phyloP scores from a whole-genome alignment of 2,888 invertebrate species.

The Ecliptopera silaceata region DNA sequence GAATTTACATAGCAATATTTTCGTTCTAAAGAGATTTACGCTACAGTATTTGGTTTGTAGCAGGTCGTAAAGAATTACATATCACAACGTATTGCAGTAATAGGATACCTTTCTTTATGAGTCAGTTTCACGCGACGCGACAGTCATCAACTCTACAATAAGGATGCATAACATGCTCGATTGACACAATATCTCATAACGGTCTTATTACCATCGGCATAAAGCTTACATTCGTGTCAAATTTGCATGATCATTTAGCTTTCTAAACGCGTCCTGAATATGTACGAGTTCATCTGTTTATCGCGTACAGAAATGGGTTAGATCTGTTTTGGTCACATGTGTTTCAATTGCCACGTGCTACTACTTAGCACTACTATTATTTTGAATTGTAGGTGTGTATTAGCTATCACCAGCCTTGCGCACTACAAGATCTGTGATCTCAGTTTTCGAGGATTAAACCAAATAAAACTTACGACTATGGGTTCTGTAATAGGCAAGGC shows the following conservation, averaged over 20 bases:
- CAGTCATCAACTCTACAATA: constrained; percentile 13
- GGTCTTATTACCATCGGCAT: constrained; percentile 14
- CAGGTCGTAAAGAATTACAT: no score
- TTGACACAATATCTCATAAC: constrained; percentile 12
- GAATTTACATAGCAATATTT: no score
- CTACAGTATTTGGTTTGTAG: no score
- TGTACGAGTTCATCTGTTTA: constrained; percentile 44
- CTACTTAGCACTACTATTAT: no score
- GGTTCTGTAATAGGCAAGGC: no score
- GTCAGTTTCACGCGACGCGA: neutral
- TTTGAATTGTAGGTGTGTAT: no score
- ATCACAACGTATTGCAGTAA: no score
- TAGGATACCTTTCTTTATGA: neutral
- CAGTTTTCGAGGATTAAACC: no score
- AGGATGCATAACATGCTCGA: constrained; percentile 13
- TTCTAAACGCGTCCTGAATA: constrained; percentile 61
- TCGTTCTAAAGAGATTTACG: no score
- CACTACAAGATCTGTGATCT: no score
- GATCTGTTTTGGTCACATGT: constrained; percentile 12
- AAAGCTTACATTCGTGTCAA: constrained; percentile 17
- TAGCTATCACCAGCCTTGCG: no score
- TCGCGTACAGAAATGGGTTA: constrained; percentile 26
- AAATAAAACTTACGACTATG: no score
- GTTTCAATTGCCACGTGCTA: neutral
- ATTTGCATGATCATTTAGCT: constrained; percentile 34